Conservation (phyloP, 2,888 invertebrate genomes). For the Acrocyrtus sp. region DNA sequence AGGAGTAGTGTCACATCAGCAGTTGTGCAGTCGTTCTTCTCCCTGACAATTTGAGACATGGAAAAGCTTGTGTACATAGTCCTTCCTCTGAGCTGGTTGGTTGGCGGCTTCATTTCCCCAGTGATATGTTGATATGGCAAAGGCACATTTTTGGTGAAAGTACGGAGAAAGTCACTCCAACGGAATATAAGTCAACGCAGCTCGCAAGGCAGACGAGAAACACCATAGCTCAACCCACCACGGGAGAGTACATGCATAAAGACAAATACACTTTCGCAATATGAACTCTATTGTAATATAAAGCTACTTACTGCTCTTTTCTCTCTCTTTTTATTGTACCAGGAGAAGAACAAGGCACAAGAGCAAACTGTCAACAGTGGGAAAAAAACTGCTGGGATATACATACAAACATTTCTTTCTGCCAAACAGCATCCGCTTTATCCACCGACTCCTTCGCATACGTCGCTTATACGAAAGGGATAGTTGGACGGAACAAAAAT, state of each 20-base stretch:
- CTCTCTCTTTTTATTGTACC: constrained; percentile 5
- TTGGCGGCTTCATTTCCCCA: constrained; percentile 45
- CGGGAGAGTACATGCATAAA: constrained; percentile 17
- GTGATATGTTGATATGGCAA: constrained; percentile 48
- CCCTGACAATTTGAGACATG: constrained; percentile 46
- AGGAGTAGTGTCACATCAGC: constrained; percentile 48
- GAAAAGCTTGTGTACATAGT: constrained; percentile 46
- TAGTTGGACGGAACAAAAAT: too few relatives aligned
- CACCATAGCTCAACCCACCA: constrained; percentile 17
- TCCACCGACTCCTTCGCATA: too few relatives aligned
- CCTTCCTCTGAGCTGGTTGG: constrained; percentile 35
- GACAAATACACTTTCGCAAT: constrained; percentile 6
- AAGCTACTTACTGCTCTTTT: constrained; percentile 16
- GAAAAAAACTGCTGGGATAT: constrained; percentile 17
- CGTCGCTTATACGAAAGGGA: too few relatives aligned
- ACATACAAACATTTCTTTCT: constrained; percentile 43
- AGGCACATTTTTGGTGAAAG: constrained; percentile 36
- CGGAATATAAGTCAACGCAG: constrained; percentile 25
- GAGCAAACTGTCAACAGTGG: constrained; percentile 46
- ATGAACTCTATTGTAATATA: constrained; percentile 3
- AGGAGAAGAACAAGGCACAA: too few relatives aligned
- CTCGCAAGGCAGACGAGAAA: constrained; percentile 13
- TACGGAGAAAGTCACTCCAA: constrained; percentile 31
- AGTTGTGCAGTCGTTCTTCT: constrained; percentile 45
- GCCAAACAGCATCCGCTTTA: constrained; percentile 49